Conservation (phyloP, 2,888 invertebrate genomes). For the Drosophila infuscata region DNA sequence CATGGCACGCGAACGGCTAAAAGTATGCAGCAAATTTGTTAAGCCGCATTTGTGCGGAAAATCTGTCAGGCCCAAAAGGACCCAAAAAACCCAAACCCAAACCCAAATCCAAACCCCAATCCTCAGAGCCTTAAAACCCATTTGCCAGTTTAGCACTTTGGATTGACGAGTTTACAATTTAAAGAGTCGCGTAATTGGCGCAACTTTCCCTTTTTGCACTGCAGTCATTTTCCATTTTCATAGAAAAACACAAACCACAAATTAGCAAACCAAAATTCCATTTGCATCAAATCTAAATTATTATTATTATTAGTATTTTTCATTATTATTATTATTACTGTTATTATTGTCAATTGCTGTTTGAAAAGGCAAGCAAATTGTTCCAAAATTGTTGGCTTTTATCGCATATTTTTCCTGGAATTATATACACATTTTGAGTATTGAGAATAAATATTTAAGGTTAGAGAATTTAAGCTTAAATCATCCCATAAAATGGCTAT, state of each 20-base stretch:
- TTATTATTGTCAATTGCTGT: not conserved
- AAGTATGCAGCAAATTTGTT: slow-evolving; percentile 55
- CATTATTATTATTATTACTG: not conserved
- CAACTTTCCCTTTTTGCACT: slow-evolving; percentile 12
- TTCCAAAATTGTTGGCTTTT: no score
- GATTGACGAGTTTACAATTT: slow-evolving; percentile 3
- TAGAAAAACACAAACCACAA: no score
- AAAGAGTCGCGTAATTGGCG: slow-evolving; percentile 27
- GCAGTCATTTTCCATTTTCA: slow-evolving; percentile 1
- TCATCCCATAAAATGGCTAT: not conserved
- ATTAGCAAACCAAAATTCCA: not conserved
- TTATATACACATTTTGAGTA: not conserved
- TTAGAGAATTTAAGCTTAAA: not conserved
- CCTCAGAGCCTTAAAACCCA: not conserved
- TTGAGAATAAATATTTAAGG: no score
- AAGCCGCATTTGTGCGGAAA: slow-evolving; percentile 42
- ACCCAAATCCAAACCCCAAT: not conserved
- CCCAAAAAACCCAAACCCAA: not conserved
- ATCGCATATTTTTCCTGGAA: not conserved
- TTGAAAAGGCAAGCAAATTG: not conserved
- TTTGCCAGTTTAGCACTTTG: slow-evolving; percentile 11
- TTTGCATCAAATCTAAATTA: not conserved
- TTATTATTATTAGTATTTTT: not conserved
- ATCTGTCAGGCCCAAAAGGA: slow-evolving; percentile 18
- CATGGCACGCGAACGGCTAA: slow-evolving; percentile 38